These are phyloP conservation scores for Sebastes nivosus DNA, from an alignment of 2,797 vertebrate species.

Conservation along the genomic window DNA sequence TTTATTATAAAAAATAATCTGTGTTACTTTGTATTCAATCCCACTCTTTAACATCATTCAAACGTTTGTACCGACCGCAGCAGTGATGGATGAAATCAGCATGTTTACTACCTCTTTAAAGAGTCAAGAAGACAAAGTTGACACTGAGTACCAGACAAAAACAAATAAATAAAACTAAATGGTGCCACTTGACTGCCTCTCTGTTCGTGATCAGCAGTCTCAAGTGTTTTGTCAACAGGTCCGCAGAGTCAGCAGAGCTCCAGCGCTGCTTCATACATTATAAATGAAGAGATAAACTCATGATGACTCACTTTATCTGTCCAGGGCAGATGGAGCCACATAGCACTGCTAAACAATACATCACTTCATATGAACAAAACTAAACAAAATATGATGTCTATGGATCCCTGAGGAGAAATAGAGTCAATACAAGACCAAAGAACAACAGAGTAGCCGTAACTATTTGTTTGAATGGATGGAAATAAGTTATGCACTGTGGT, in stretches of 20 bases:
- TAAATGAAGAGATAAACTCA: conserved; percentile 29
- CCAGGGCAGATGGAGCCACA: background rate
- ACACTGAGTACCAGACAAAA: background rate
- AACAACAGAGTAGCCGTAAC: background rate
- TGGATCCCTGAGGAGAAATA: background rate
- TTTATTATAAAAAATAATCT: no score
- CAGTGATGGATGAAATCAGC: background rate
- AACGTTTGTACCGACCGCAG: background rate
- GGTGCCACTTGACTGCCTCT: background rate
- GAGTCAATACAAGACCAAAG: background rate
- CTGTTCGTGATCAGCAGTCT: background rate
- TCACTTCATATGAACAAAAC: background rate
- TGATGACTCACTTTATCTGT: conserved; percentile 31
- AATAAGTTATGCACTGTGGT: background rate
- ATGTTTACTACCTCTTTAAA: background rate
- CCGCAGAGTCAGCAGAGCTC: conserved; percentile 39
- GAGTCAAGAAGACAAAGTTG: background rate
- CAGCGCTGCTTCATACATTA: conserved; percentile 10
- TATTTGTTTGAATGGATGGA: background rate
- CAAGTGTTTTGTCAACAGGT: conserved; percentile 18
- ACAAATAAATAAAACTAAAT: background rate
- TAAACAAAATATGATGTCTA: background rate
- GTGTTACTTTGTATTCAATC: background rate
- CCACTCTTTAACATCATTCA: background rate
- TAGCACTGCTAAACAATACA: background rate